Evolutionary conservation across 2,888 invertebrate species (phyloP).

Genomic region (Eristalis pertinax): DNA sequence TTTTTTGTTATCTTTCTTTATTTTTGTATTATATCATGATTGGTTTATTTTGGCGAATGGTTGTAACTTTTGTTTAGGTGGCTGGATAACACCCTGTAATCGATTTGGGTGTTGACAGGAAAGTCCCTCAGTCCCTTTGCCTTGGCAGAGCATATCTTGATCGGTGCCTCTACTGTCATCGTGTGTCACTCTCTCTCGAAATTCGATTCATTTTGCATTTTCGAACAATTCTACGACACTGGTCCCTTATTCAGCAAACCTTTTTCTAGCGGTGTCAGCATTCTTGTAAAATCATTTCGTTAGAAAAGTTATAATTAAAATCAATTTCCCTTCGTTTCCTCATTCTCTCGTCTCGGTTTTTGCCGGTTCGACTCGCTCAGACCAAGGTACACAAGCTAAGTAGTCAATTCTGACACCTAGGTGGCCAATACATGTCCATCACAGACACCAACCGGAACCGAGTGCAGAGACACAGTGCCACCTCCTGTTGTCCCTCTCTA

Average conservation of each 20-base stretch:
- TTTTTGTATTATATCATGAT: background rate
- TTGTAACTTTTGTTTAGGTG: background rate
- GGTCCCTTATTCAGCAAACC: no score
- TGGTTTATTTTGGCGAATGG: background rate
- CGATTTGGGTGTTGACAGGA: background rate
- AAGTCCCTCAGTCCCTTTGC: no score
- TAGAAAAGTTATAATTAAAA: no score
- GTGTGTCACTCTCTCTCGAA: no score
- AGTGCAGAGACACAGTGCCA: background rate
- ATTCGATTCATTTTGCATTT: no score
- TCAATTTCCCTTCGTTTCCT: no score
- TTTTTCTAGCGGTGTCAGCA: no score
- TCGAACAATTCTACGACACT: no score
- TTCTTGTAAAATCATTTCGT: no score
- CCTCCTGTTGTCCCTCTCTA: conserved; percentile 19
- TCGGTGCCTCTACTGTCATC: no score
- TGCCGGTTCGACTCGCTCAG: background rate
- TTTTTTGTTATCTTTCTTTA: background rate
- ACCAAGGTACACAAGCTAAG: background rate
- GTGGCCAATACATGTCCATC: conserved; percentile 6
- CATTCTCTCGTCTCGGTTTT: background rate
- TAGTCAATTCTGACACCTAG: background rate
- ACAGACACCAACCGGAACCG: conserved; percentile 41
- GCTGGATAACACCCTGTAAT: background rate
- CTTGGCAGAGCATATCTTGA: no score